A percentile compares a stretch with the other conserved stretches of the same genome.
These are phyloP conservation scores for Sarotherodon lohbergeri DNA, from an alignment of 2,113 vertebrate genomes.

Conservation along the genomic window DNA sequence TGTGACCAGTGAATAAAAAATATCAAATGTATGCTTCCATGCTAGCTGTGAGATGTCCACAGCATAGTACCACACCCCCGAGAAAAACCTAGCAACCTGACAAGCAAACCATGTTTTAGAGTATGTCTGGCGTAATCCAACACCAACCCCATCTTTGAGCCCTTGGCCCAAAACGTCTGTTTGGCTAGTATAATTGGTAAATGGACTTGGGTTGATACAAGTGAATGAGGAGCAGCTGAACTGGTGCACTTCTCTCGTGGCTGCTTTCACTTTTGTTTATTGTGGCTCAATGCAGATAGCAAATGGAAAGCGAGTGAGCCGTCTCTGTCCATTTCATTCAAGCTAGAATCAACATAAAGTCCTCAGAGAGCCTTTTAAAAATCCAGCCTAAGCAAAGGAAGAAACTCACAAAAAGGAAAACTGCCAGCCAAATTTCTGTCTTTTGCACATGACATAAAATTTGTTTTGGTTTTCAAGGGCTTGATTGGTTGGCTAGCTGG, in stretches of 20 bases:
- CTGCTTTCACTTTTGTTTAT: slow-evolving; percentile 51
- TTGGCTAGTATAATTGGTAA: slow-evolving; percentile 59
- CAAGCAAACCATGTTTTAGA: not conserved
- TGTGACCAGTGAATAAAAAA: not conserved
- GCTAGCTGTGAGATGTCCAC: not conserved
- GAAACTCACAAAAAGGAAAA: not conserved
- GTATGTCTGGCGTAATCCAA: slow-evolving; percentile 34
- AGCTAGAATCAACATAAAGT: slow-evolving; percentile 43
- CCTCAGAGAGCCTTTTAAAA: slow-evolving; percentile 24
- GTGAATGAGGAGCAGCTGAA: slow-evolving; percentile 62
- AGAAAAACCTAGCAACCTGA: not conserved
- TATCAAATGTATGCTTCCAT: not conserved
- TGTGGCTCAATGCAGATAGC: slow-evolving; percentile 37
- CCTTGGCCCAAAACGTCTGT: slow-evolving; percentile 33
- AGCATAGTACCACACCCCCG: not conserved
- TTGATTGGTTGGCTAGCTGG: not conserved
- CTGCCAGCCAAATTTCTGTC: not conserved
- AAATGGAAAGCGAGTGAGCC: slow-evolving; percentile 7
- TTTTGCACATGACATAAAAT: not conserved
- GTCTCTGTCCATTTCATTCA: slow-evolving; percentile 1
- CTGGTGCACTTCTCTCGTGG: slow-evolving; percentile 2
- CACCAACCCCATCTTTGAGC: slow-evolving; percentile 8
- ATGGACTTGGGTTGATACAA: slow-evolving; percentile 60
- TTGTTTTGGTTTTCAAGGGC: not conserved
- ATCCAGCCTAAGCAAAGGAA: not conserved